Percentiles rank a stretch among this genome's conserved stretches.
phyloP scores from a whole-genome alignment of 2,113 vertebrate species.

The Apaloderma vittatum region DNA sequence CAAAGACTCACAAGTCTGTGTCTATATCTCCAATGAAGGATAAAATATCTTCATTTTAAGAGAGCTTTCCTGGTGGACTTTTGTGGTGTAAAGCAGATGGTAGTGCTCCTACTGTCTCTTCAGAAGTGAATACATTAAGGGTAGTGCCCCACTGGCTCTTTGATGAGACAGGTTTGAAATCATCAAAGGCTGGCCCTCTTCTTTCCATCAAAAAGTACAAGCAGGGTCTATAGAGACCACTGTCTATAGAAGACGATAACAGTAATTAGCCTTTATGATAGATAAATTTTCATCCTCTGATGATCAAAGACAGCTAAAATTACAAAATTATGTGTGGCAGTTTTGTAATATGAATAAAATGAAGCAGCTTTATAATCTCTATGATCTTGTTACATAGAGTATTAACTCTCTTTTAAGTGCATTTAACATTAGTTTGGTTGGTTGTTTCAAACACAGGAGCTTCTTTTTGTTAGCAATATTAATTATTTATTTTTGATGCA shows the following conservation, averaged over 20 bases:
- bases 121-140: constrained; percentile 49
- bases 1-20: not conserved
- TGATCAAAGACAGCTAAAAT: constrained; percentile 74
- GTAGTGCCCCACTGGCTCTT: constrained; percentile 54
- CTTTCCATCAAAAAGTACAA: constrained; percentile 51
- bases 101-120: constrained; percentile 15
- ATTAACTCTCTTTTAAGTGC: constrained; percentile 31
- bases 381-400: constrained; percentile 1
- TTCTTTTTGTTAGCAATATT: not conserved
- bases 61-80: not conserved
- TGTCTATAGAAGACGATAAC: constrained; percentile 29
- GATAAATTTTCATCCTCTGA: constrained; percentile 69
- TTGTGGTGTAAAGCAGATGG: constrained; percentile 47
- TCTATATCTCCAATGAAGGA: not conserved
- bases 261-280: constrained; percentile 67
- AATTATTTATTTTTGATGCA: not conserved
- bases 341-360: constrained; percentile 57
- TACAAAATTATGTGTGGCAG: constrained; percentile 55
- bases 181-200: constrained; percentile 63
- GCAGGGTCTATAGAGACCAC: constrained; percentile 32
- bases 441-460: not conserved
- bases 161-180: constrained; percentile 65
- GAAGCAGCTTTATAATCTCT: constrained; percentile 31
- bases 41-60: not conserved
- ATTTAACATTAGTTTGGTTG: not conserved